A percentile compares a stretch with the other conserved stretches of the same genome.
Conservation (phyloP, 2,113 vertebrate species). For the Phoxinus phoxinus region DNA sequence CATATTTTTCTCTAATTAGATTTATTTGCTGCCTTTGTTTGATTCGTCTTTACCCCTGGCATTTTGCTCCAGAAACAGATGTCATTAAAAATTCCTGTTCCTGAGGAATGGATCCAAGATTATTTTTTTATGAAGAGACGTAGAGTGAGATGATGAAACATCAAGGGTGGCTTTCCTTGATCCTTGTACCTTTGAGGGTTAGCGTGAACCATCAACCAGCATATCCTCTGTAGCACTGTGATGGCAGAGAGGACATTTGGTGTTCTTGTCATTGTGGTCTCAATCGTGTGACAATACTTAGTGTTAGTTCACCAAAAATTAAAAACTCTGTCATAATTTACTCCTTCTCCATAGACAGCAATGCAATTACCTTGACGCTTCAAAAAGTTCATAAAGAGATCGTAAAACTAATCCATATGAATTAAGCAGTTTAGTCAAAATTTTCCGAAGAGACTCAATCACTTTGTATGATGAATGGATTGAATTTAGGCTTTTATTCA, state of each 20-base stretch:
- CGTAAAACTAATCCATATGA: too few species aligned
- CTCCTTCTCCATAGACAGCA: too few species aligned
- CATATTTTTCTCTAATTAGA: constrained; percentile 76
- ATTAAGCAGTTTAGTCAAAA: too few species aligned
- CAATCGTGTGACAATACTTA: constrained; percentile 2
- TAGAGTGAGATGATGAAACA: constrained; percentile 46
- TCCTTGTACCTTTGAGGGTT: constrained; percentile 40
- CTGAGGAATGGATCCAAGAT: constrained; percentile 43
- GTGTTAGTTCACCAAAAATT: too few species aligned
- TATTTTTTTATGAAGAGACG: constrained; percentile 43
- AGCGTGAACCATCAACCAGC: constrained; percentile 32
- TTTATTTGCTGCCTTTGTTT: constrained; percentile 69
- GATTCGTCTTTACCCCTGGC: constrained; percentile 71
- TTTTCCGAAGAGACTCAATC: too few species aligned
- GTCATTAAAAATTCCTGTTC: constrained; percentile 66
- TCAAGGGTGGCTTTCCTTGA: constrained; percentile 53
- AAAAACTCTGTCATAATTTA: too few species aligned
- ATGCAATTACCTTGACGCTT: too few species aligned
- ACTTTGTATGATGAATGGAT: neutral
- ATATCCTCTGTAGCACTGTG: constrained; percentile 23
- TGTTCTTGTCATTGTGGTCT: neutral
- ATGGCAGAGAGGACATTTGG: constrained; percentile 52
- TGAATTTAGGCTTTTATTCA: too few species aligned
- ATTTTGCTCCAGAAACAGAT: constrained; percentile 67
- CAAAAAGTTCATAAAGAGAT: too few species aligned